Percentiles rank a stretch among this genome's conserved stretches.
Evolutionary conservation across 2,888 invertebrate genomes (phyloP).

Genomic region (Philaethria dido): DNA sequence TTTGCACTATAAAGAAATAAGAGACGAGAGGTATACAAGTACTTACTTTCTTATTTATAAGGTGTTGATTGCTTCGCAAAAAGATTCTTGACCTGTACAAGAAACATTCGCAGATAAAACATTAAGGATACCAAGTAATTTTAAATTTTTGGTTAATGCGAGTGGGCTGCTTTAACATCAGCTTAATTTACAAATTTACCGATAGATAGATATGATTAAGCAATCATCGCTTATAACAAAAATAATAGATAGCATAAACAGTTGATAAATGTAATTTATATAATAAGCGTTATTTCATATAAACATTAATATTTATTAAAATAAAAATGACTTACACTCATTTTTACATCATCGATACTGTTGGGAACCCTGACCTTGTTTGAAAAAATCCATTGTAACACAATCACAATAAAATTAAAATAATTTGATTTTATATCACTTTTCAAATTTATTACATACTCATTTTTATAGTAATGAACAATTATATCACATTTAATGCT

Average conservation of each 20-base stretch:
- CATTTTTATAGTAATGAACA: slow-evolving; percentile 14
- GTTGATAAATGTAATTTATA: not conserved
- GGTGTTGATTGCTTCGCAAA: slow-evolving; percentile 32
- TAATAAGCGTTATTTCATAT: not conserved
- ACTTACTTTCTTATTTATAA: slow-evolving; percentile 57
- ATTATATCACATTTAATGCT: not conserved
- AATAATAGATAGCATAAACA: not conserved
- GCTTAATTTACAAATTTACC: not conserved
- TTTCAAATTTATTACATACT: not conserved
- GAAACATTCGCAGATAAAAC: slow-evolving; percentile 16
- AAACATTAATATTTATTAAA: slow-evolving; percentile 1
- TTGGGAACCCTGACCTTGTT: slow-evolving; percentile 65
- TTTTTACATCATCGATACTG: slow-evolving; percentile 72
- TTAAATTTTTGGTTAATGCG: not conserved
- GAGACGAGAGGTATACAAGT: slow-evolving; percentile 19
- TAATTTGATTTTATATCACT: slow-evolving; percentile 12
- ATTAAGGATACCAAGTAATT: not conserved
- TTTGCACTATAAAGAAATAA: slow-evolving; percentile 23
- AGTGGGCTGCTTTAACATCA: not conserved
- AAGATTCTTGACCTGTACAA: slow-evolving; percentile 34
- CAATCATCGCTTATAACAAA: not conserved
- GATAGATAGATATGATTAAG: too few species aligned
- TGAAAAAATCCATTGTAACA: slow-evolving; percentile 49
- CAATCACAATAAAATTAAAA: slow-evolving; percentile 31
- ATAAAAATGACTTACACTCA: slow-evolving; percentile 48